These are phyloP conservation scores for Agapornis canus DNA, from an alignment of 2,797 vertebrate species.

Conservation along the genomic window DNA sequence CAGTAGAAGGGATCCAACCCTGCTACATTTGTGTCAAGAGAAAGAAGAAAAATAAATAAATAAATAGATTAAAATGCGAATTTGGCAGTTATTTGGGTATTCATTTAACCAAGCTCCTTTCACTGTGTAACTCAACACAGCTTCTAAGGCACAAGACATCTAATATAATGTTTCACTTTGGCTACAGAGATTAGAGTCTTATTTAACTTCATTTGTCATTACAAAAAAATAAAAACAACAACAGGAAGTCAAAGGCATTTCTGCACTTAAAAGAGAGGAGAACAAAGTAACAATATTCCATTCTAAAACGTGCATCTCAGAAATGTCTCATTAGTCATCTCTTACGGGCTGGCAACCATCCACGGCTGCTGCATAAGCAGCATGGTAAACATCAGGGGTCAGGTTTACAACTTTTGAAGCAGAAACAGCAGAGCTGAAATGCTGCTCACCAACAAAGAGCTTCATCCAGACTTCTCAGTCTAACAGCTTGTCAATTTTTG, in stretches of 20 bases:
- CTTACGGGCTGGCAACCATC: not conserved
- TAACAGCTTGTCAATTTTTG: not conserved
- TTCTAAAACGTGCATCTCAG: not conserved
- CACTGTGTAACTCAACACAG: not conserved
- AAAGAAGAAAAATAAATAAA: not conserved
- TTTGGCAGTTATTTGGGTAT: not conserved
- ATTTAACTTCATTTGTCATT: not conserved
- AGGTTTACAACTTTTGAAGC: not conserved
- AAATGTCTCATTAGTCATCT: not conserved
- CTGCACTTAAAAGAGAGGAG: not conserved
- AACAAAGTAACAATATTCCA: not conserved
- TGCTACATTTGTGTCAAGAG: not conserved
- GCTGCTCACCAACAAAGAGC: not conserved
- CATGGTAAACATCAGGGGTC: rapidly evolving
- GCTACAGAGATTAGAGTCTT: not conserved
- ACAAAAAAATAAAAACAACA: not conserved
- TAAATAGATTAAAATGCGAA: not conserved
- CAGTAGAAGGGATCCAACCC: not conserved
- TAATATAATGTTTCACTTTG: not conserved
- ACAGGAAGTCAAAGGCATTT: not conserved
- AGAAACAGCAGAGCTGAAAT: not conserved
- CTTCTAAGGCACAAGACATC: not conserved
- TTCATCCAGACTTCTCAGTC: not conserved
- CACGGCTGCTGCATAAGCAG: not conserved
- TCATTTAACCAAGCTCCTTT: not conserved